A percentile compares a stretch with the other conserved stretches of the same genome.
Evolutionary conservation across 2,113 vertebrate genomes (phyloP).

Genomic region (Oryzias melastigma): DNA sequence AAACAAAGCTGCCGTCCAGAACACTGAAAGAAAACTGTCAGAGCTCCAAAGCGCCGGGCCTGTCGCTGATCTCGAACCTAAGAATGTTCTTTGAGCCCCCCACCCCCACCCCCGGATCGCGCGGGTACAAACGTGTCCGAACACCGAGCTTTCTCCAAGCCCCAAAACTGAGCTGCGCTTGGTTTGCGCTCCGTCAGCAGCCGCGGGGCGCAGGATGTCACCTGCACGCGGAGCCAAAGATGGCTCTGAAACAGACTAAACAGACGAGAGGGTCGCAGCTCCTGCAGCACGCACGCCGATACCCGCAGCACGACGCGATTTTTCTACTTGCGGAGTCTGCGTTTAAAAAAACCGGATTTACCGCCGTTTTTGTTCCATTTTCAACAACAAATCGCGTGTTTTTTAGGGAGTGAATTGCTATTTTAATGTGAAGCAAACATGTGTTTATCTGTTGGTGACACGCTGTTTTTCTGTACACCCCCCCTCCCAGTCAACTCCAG

Average conservation of each 20-base stretch:
- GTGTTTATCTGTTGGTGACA: background rate
- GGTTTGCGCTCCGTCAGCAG: too few relatives aligned
- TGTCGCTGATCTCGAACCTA: background rate
- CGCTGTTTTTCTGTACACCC: slow-evolving; percentile 2
- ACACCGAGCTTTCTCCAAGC: too few relatives aligned
- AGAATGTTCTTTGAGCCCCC: background rate
- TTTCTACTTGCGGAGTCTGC: too few relatives aligned
- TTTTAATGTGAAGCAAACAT: too few relatives aligned
- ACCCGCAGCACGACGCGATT: too few relatives aligned
- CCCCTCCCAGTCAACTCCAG: slow-evolving; percentile 85
- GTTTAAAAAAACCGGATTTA: too few relatives aligned
- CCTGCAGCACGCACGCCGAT: too few relatives aligned
- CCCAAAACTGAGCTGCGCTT: too few relatives aligned
- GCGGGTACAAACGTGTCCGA: background rate
- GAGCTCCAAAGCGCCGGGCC: background rate
- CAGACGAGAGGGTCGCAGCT: background rate
- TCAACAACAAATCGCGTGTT: too few relatives aligned
- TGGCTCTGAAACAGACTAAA: background rate
- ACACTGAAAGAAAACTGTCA: background rate
- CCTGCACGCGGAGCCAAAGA: slow-evolving; percentile 8
- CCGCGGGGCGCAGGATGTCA: slow-evolving; percentile 22
- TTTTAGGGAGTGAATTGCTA: too few relatives aligned
- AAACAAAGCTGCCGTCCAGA: background rate
- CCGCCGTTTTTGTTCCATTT: too few relatives aligned
- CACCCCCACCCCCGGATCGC: background rate